These are phyloP conservation scores for Globia sparganii DNA, from an alignment of 2,888 invertebrate species.

Conservation along the genomic window DNA sequence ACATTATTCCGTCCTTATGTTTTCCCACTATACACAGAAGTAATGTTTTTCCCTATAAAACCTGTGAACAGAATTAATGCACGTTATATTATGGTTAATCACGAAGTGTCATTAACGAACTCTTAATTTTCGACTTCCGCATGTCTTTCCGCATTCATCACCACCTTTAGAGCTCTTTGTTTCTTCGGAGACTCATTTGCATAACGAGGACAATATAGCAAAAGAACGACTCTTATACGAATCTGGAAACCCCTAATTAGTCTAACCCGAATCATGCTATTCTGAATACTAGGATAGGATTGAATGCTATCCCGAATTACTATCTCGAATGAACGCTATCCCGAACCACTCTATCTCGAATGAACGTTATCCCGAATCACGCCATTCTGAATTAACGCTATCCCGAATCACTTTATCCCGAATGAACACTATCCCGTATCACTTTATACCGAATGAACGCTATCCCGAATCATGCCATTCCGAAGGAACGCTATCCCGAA, in stretches of 20 bases:
- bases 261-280: no score
- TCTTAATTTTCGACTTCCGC: conserved; percentile 60
- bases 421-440: no score
- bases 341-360: not conserved
- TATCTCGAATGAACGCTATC: no score
- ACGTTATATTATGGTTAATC: conserved; percentile 39
- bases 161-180: conserved; percentile 46
- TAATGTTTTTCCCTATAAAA: conserved; percentile 38
- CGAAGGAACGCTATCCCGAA: no score
- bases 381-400: not conserved
- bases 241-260: not conserved
- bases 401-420: no score
- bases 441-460: not conserved
- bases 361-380: no score
- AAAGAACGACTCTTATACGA: not conserved
- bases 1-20: conserved; percentile 28
- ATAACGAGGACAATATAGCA: conserved; percentile 28
- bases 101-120: conserved; percentile 44
- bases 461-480: not conserved
- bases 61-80: conserved; percentile 37
- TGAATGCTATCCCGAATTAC: no score
- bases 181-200: conserved; percentile 30
- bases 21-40: conserved; percentile 29
- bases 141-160: conserved; percentile 59
- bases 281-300: no score